Base-by-base conservation (phyloP, 2,888 invertebrate species). In the Melanchra persicariae region DNA sequence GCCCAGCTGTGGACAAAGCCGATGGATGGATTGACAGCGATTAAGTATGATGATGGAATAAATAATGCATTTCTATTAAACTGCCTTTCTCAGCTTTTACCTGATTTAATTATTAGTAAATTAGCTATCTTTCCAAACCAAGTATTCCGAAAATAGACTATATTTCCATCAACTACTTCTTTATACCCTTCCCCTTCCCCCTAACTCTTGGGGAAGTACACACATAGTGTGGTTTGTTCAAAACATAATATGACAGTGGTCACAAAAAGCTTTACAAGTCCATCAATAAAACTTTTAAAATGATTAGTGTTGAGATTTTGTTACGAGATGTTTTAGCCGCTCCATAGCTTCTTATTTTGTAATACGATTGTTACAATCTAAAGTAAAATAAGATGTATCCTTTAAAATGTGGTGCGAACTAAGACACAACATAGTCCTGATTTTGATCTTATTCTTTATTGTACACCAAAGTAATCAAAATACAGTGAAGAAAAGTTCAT, bases 341-440 rank as follows among this genome's bases (percentile, higher is more conserved):
- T 79, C 74, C 74, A 82, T 82, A 79, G 71, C 66, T 79, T 72
- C 45, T 71, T 67, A 61, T 71, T 80, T 67, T 70, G 43, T 63
- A 58, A 65, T 43, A 66, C 1, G 30, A 64, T 60, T 61, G 59
- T 34, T 59, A 49, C 47, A 52, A 51, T 66, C 34, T 77, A 51
- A 55, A 5, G 2, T 49, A 30, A 37, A 59, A 30, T 57, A 52
- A 55, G 37, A 62, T 30, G 15, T 64, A 61, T 58, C 10, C 2
- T 47, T 52, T 10, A 22, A 40, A 55, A 57, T 15, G 74, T 79
- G 83, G 80, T 74, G 80, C 22, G 68, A 74, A 43, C 60, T 72
- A 71, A 78, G 82, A 64, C 17, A 19, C n/a, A n/a, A n/a, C n/a
- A 22, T 34, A 19, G 5, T 19, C 19, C 45, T 45, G n/a, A n/a